phyloP scores from a whole-genome alignment of 2,888 invertebrate genomes.

The Lepidochrysops patricia region DNA sequence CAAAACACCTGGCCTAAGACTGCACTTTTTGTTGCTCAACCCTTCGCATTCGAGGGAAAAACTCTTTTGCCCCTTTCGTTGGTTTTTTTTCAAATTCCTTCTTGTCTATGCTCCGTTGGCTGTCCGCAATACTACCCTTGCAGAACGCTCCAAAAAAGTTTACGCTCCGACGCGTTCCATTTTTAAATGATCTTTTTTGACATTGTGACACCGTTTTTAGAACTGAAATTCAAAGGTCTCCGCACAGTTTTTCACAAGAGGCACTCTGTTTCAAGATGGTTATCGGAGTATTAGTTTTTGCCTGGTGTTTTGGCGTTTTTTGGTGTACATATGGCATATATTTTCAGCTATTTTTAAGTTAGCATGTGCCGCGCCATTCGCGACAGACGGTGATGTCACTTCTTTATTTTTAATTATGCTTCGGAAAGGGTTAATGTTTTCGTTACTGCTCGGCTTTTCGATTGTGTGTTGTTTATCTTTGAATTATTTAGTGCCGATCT shows the following conservation, averaged over 20 bases:
- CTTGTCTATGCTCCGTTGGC: slow-evolving; percentile 43
- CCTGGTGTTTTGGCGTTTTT: slow-evolving; percentile 43
- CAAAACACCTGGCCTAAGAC: slow-evolving; percentile 60
- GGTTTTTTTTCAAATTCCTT: slow-evolving; percentile 34
- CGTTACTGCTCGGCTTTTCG: slow-evolving; percentile 22
- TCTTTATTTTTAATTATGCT: slow-evolving; percentile 51
- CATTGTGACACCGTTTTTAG: slow-evolving; percentile 30
- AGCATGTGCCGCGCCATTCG: slow-evolving; percentile 62
- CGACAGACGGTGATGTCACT: slow-evolving; percentile 68
- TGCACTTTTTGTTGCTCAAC: slow-evolving; percentile 54
- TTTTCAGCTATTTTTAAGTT: slow-evolving; percentile 60
- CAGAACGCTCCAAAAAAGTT: background rate
- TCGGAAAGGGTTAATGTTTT: slow-evolving; percentile 52
- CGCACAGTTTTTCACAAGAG: slow-evolving; percentile 32
- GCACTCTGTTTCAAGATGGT: slow-evolving; percentile 33
- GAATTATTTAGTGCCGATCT: background rate
- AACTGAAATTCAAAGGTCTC: slow-evolving; percentile 36
- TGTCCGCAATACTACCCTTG: slow-evolving; percentile 30
- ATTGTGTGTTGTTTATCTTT: background rate
- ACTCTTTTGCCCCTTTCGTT: slow-evolving; percentile 52
- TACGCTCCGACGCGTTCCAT: slow-evolving; percentile 2
- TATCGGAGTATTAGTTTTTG: slow-evolving; percentile 45
- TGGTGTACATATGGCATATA: slow-evolving; percentile 60
- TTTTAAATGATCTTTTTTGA: slow-evolving; percentile 14
- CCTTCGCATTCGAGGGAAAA: slow-evolving; percentile 53